Base-by-base conservation (phyloP, 2,797 vertebrate species). In the Masticophis lateralis region DNA sequence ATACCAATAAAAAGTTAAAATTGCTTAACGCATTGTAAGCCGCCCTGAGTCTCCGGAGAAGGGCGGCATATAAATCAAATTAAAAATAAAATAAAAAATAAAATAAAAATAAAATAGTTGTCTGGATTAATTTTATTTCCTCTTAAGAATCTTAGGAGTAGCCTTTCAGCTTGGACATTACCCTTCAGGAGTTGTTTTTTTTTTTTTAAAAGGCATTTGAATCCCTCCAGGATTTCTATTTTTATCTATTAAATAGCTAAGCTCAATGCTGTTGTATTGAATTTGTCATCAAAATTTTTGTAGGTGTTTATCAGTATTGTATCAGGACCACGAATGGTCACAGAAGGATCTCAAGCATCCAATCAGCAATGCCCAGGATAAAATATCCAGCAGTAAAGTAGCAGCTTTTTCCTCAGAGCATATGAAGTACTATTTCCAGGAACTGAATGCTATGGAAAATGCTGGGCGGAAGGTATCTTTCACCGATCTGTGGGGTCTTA, bases 301-400 rank as follows among this genome's bases (percentile, higher is more conserved):
- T 92, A 98, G 98, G 98, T 98, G 98, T 94, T 97, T 98, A 95
- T 98, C 98, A 0, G 97, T 97, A 1, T 91, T 98, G 90, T 98
- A 98, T 93, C 96, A 97, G 94, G 97, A 98, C 57, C 93, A 97
- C 57, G 79, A 96, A n/a, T 98, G 98, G 98, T 98, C 98, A 0
- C 96, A 93, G 63, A 96, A 96, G 10, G 94, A 97, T 79, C 96
- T 98, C 93, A 92, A 96, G 95, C 96, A 63, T 43, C 95, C 96
- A 47, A 97, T 97, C 32, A 95, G 91, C 86, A 95, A 0, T 61
- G 97, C 96, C 86, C 94, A 92, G 92, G 66, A 12, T 61, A 88
- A 88, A 1, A 97, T 98, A 90, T 97, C 97, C 90, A 95, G 97
- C 96, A 97, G 96, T 91, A 98, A 98, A 96, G 89, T 90, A 79